A percentile compares a stretch with the other conserved stretches of the same genome.
phyloP scores from a whole-genome alignment of 2,797 vertebrate species.

The Mareca strepera region DNA sequence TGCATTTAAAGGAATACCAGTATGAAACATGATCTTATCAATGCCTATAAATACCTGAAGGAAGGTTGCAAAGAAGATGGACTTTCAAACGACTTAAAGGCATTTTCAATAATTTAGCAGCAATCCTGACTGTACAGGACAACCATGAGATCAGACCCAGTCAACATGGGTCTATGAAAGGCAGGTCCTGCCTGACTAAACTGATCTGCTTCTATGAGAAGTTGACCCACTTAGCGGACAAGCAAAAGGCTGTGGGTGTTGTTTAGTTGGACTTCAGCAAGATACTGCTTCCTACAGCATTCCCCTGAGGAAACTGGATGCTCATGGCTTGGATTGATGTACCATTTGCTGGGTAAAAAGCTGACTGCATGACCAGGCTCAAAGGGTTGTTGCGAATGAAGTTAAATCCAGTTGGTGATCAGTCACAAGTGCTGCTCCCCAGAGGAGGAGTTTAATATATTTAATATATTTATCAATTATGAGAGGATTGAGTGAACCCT shows the following conservation, averaged over 20 bases:
- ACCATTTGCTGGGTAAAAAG: not conserved
- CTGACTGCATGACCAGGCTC: not conserved
- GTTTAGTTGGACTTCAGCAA: not conserved
- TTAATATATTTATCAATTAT: not conserved
- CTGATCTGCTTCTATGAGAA: not conserved
- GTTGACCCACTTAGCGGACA: not conserved
- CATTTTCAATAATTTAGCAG: not conserved
- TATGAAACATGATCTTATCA: not conserved
- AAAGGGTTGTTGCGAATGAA: not conserved
- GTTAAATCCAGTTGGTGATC: not conserved
- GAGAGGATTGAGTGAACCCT: not conserved
- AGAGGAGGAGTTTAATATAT: not conserved
- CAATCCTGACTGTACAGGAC: not conserved
- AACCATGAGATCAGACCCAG: too few relatives aligned
- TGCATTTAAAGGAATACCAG: not conserved
- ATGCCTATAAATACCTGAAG: too few relatives aligned
- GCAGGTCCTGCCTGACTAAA: too few relatives aligned
- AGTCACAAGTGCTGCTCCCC: not conserved
- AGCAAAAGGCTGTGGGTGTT: not conserved
- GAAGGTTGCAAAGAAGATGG: not conserved
- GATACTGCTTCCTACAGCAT: not conserved
- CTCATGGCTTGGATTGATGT: not conserved
- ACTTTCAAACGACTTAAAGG: not conserved
- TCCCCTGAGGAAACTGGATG: not conserved
- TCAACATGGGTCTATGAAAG: too few relatives aligned